Conservation (phyloP, 1,140 invertebrate species). For the Teleopsis dalmanni region DNA sequence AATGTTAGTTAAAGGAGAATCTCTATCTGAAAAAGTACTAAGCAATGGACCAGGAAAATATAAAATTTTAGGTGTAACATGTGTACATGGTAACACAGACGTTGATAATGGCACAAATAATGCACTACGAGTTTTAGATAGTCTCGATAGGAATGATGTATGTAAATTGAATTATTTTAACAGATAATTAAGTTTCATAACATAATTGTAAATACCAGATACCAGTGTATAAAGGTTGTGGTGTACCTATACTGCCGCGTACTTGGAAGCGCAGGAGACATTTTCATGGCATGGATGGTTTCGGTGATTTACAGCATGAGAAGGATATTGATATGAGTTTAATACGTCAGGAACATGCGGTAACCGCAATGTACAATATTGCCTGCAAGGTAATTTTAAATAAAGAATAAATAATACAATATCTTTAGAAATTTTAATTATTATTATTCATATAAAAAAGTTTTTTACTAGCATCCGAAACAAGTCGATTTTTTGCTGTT, state of each 20-base stretch:
- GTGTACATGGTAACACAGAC: conserved; percentile 53
- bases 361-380: conserved; percentile 44
- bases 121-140: conserved; percentile 50
- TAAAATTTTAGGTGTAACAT: conserved; percentile 55
- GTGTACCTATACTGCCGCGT: conserved; percentile 38
- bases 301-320: conserved; percentile 48
- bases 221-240: conserved; percentile 55
- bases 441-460: neutral
- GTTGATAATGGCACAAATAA: conserved; percentile 52
- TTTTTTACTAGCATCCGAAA: conserved; percentile 21
- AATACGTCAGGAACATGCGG: conserved; percentile 19
- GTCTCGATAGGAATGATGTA: conserved; percentile 47
- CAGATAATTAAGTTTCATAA: neutral
- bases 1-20: conserved; percentile 51
- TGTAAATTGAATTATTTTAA: conserved; percentile 24
- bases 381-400: conserved; percentile 30
- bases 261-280: conserved; percentile 1
- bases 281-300: conserved; percentile 53
- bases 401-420: neutral
- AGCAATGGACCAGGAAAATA: conserved; percentile 14
- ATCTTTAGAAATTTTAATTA: neutral
- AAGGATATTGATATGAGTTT: conserved; percentile 2
- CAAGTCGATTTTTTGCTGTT: conserved; percentile 55
- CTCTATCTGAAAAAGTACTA: conserved; percentile 12
- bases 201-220: conserved; percentile 44